phyloP scores from a whole-genome alignment of 2,797 vertebrate genomes.

The Brachyrhaphis roseni region DNA sequence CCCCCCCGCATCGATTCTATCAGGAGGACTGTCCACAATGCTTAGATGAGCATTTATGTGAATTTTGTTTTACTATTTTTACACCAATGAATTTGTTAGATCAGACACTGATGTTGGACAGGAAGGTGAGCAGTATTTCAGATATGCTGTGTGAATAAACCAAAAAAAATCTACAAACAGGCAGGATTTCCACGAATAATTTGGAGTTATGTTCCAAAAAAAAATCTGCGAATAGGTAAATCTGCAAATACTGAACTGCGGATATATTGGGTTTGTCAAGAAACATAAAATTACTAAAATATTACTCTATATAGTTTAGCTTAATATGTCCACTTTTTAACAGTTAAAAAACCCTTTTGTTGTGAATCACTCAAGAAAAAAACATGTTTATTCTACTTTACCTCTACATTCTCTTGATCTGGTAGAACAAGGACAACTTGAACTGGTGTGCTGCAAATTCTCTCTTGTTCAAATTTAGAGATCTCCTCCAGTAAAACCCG shows the following conservation, averaged over 20 bases:
- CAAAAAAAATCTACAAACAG: neutral
- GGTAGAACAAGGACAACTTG: slow-evolving; percentile 49
- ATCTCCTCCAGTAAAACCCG: slow-evolving; percentile 54
- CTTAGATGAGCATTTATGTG: neutral
- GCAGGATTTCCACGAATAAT: neutral
- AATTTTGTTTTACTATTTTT: neutral
- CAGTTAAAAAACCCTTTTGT: neutral
- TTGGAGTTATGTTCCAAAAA: neutral
- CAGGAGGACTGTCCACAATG: too few species aligned
- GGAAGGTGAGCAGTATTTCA: neutral
- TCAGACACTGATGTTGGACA: neutral
- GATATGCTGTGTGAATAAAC: too few species aligned
- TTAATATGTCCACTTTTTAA: neutral
- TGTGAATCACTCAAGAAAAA: neutral
- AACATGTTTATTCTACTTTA: slow-evolving; percentile 5
- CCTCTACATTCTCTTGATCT: slow-evolving; percentile 33
- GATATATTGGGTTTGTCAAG: neutral
- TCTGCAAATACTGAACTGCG: neutral
- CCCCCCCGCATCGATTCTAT: too few species aligned
- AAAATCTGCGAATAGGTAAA: neutral
- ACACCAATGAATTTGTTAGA: neutral
- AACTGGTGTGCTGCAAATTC: slow-evolving; percentile 20
- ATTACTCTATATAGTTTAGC: neutral
- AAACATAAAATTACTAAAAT: neutral
- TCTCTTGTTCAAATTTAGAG: slow-evolving; percentile 21